A percentile compares a stretch with the other conserved stretches of the same genome.
Evolutionary conservation across 2,888 invertebrate species (phyloP).

Genomic region (Argynnis bischoffii): DNA sequence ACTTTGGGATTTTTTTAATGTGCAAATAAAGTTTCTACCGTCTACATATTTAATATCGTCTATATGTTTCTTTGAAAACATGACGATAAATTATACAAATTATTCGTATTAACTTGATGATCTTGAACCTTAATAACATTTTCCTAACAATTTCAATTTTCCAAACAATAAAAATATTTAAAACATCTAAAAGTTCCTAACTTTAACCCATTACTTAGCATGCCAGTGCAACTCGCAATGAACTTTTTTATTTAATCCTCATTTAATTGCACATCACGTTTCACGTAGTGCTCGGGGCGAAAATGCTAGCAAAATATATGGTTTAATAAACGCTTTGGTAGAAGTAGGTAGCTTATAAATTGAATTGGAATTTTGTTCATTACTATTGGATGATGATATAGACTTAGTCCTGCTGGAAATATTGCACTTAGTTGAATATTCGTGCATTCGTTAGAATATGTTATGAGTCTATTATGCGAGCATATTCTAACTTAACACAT

Average conservation of each 20-base stretch:
- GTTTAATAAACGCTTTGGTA: constrained; percentile 9
- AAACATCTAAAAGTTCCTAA: not conserved
- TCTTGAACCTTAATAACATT: too few species aligned
- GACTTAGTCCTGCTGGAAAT: not conserved
- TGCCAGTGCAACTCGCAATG: constrained; percentile 3
- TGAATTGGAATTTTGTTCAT: constrained; percentile 9
- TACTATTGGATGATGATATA: not conserved
- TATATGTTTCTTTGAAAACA: too few species aligned
- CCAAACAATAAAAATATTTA: not conserved
- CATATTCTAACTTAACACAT: not conserved
- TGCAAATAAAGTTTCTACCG: too few species aligned
- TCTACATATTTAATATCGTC: too few species aligned
- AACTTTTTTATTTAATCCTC: constrained; percentile 23
- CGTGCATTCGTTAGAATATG: too few species aligned
- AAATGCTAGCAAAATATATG: constrained; percentile 10
- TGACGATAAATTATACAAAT: too few species aligned
- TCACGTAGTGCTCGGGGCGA: constrained; percentile 7
- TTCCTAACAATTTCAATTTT: too few species aligned
- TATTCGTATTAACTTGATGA: too few species aligned
- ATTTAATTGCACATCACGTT: constrained; percentile 27
- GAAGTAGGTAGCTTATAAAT: constrained; percentile 11
- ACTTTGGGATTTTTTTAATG: too few species aligned
- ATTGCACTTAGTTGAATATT: too few species aligned
- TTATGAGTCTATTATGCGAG: not conserved
- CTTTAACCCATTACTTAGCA: constrained; percentile 11